These are phyloP conservation scores for Thamnaconus septentrionalis DNA, from an alignment of 2,113 vertebrate genomes.

Conservation along the genomic window DNA sequence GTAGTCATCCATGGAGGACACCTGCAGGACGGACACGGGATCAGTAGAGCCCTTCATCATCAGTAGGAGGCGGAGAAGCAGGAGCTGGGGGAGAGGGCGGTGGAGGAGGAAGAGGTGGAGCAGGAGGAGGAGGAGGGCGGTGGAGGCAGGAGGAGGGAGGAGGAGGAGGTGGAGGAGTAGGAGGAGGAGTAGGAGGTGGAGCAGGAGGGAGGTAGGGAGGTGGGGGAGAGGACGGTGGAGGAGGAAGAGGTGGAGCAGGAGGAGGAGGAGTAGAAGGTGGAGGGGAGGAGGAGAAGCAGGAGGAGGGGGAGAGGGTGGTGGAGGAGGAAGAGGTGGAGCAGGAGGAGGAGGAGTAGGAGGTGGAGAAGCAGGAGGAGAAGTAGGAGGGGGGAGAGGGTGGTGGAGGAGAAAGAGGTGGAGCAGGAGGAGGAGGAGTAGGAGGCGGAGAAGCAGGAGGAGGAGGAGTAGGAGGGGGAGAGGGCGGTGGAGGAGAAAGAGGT, in stretches of 20 bases:
- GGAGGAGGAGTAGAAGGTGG: constrained; percentile 36
- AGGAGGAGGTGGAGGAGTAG: constrained; percentile 41
- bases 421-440: constrained; percentile 35
- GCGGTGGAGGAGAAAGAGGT: too few species aligned
- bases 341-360: constrained; percentile 30
- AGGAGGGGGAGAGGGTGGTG: background rate
- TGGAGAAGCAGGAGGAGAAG: constrained; percentile 30
- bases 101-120: constrained; percentile 49
- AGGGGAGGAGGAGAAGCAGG: constrained; percentile 26
- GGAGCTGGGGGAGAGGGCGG: constrained; percentile 30
- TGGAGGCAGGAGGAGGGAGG: constrained; percentile 47
- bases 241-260: constrained; percentile 27
- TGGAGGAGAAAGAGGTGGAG: constrained; percentile 30
- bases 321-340: constrained; percentile 42
- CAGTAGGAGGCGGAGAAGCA: constrained; percentile 40
- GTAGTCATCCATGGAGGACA: constrained; percentile 95
- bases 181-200: constrained; percentile 36
- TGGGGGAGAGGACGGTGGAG: constrained; percentile 42
- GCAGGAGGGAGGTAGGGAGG: constrained; percentile 46
- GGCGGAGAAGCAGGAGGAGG: constrained; percentile 35
- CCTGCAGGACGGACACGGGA: constrained; percentile 67
- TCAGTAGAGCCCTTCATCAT: constrained; percentile 5
- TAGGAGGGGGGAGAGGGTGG: constrained; percentile 46
- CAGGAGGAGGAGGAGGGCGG: constrained; percentile 29
- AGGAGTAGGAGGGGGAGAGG: background rate